Percentiles rank a stretch among this genome's conserved stretches.
These are phyloP conservation scores for Buphagus erythrorhynchus DNA, from an alignment of 2,797 vertebrate genomes.

Conservation along the genomic window DNA sequence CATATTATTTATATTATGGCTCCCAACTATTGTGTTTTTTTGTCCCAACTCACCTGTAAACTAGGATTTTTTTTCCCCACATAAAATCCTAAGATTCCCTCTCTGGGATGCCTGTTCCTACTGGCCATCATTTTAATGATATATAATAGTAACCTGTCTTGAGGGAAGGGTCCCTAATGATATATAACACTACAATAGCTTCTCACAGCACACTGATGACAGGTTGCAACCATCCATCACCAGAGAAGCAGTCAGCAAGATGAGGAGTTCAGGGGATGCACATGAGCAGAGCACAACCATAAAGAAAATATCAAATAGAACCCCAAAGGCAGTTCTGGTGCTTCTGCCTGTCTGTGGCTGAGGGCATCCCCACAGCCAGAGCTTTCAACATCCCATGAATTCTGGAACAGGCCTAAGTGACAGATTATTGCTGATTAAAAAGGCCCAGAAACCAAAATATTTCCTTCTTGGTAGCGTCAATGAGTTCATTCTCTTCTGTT, in stretches of 20 bases:
- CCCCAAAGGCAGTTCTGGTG: neutral
- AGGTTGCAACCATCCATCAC: slow-evolving; percentile 39
- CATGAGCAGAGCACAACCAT: neutral
- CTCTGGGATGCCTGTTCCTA: slow-evolving; percentile 13
- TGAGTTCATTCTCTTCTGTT: neutral
- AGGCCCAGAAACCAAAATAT: neutral
- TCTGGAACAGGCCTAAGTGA: neutral
- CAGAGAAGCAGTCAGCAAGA: slow-evolving; percentile 20
- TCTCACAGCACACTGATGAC: slow-evolving; percentile 25
- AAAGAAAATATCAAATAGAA: slow-evolving; percentile 25
- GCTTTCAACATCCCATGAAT: neutral
- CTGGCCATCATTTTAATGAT: slow-evolving; percentile 45
- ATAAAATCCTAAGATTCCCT: slow-evolving; percentile 25
- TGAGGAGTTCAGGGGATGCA: slow-evolving; percentile 20
- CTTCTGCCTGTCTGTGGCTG: neutral
- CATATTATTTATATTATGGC: neutral
- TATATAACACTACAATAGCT: slow-evolving; percentile 21
- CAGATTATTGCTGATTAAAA: neutral
- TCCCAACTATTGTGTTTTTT: neutral
- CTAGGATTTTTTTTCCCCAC: neutral
- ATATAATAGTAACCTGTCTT: slow-evolving; percentile 57
- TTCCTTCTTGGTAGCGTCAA: neutral
- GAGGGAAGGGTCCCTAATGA: slow-evolving; percentile 43
- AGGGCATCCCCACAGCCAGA: neutral
- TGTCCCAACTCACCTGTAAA: neutral